A percentile compares a stretch with the other conserved stretches of the same genome.
phyloP scores from a whole-genome alignment of 1,140 invertebrate genomes.

The Zophobas atratus region DNA sequence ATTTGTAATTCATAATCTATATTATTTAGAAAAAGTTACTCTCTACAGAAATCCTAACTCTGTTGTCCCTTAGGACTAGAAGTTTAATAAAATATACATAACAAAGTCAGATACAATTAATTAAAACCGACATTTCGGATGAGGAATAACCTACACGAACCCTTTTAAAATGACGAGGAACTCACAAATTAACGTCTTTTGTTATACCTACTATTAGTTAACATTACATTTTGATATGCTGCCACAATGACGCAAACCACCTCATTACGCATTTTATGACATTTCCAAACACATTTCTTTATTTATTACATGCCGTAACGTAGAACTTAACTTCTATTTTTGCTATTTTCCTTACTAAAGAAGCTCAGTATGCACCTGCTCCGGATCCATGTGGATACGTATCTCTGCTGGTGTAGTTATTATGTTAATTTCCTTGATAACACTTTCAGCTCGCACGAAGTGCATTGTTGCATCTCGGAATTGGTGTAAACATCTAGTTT shows the following conservation, averaged over 20 bases:
- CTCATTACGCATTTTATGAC: neutral
- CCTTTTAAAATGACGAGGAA: too few species aligned
- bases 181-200: too few species aligned
- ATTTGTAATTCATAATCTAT: too few species aligned
- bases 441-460: constrained; percentile 15
- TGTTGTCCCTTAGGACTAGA: too few species aligned
- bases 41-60: too few species aligned
- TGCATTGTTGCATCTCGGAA: constrained; percentile 33
- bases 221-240: too few species aligned
- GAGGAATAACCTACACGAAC: too few species aligned
- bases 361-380: neutral
- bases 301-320: constrained; percentile 5
- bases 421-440: constrained; percentile 27
- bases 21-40: too few species aligned
- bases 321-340: neutral
- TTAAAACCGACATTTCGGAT: too few species aligned
- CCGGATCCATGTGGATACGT: constrained; percentile 4
- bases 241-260: neutral
- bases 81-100: too few species aligned
- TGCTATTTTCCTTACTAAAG: neutral
- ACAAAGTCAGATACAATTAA: too few species aligned
- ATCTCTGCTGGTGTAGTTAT: constrained; percentile 16
- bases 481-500: constrained; percentile 19
- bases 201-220: too few species aligned
- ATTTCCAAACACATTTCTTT: neutral